Percentiles rank a stretch among this genome's conserved stretches.
phyloP scores from a whole-genome alignment of 2,797 vertebrate species.

The Toxotes lorentzi region DNA sequence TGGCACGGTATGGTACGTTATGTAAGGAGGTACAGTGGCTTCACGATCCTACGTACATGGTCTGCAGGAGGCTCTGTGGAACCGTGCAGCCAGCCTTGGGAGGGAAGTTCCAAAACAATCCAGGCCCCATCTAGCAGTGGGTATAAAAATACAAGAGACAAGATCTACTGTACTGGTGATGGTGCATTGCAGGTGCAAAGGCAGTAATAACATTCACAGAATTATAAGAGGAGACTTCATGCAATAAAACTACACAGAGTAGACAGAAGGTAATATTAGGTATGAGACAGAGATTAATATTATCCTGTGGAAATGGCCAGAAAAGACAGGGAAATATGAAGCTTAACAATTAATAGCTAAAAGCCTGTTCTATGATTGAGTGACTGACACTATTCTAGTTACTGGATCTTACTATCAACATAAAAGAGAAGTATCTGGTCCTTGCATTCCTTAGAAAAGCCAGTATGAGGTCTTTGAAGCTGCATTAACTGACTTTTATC shows the following conservation, averaged over 20 bases:
- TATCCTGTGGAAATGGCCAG: conserved; percentile 18
- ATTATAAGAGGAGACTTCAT: conserved; percentile 49
- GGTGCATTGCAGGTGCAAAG: conserved; percentile 71
- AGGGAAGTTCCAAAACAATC: conserved; percentile 87
- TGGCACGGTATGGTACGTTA: conserved; percentile 45
- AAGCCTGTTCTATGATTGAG: not conserved
- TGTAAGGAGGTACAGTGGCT: conserved; percentile 41
- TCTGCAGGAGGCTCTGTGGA: conserved; percentile 86
- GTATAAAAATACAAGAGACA: conserved; percentile 80
- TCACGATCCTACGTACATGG: conserved; percentile 82
- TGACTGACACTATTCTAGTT: not conserved
- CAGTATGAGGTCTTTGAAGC: not conserved
- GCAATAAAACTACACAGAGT: conserved; percentile 58
- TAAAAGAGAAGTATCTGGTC: not conserved
- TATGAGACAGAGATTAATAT: conserved; percentile 8
- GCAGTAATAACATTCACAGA: conserved; percentile 57
- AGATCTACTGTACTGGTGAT: conserved; percentile 64
- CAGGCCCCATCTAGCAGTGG: conserved; percentile 84
- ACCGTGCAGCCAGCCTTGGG: conserved; percentile 84
- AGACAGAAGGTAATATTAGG: conserved; percentile 26
- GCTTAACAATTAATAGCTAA: conserved; percentile 31
- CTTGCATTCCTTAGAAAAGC: not conserved
- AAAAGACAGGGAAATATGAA: conserved; percentile 24
- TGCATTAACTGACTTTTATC: not conserved
- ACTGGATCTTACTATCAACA: not conserved